phyloP scores from a whole-genome alignment of 35 echinoderm and acorn worm species.

The Lytechinus pictus region DNA sequence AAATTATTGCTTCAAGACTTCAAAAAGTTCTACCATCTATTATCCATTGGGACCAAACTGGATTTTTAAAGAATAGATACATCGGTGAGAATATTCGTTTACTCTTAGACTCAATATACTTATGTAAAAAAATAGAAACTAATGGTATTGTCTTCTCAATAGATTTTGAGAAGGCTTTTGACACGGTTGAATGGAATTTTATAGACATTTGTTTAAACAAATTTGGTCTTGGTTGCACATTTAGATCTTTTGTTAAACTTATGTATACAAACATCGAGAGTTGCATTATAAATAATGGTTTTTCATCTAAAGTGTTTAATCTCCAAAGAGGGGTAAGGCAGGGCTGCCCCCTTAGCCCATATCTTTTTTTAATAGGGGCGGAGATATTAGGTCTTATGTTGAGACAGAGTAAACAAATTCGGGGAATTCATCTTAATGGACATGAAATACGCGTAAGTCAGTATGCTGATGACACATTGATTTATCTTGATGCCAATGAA shows the following conservation, averaged over 20 bases:
- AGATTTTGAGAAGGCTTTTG: neutral
- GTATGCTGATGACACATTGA: conserved; percentile 53
- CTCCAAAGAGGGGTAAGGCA: conserved; percentile 35
- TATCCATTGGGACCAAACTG: conserved; percentile 58
- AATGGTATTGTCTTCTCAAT: neutral
- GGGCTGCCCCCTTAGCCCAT: conserved; percentile 38
- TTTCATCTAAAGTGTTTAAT: neutral
- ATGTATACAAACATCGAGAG: conserved; percentile 30
- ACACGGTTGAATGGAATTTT: conserved; percentile 54
- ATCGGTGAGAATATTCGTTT: conserved; percentile 64
- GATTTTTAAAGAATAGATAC: conserved; percentile 58
- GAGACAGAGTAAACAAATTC: conserved; percentile 7
- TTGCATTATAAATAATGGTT: conserved; percentile 62
- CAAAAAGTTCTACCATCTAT: conserved; percentile 36
- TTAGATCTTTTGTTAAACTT: conserved; percentile 31
- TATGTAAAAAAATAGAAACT: neutral
- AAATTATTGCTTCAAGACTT: conserved; percentile 34
- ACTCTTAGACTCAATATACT: conserved; percentile 31
- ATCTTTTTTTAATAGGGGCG: conserved; percentile 35
- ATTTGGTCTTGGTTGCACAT: conserved; percentile 48
- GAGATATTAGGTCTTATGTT: conserved; percentile 43
- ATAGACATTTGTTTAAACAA: conserved; percentile 41
- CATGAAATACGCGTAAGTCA: conserved; percentile 26
- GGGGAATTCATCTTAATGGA: neutral
- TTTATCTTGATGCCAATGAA: too few species aligned